Percentiles rank a stretch among this genome's conserved stretches.
These are phyloP conservation scores for Macaria notata DNA, from an alignment of 2,888 invertebrate genomes.

Conservation along the genomic window DNA sequence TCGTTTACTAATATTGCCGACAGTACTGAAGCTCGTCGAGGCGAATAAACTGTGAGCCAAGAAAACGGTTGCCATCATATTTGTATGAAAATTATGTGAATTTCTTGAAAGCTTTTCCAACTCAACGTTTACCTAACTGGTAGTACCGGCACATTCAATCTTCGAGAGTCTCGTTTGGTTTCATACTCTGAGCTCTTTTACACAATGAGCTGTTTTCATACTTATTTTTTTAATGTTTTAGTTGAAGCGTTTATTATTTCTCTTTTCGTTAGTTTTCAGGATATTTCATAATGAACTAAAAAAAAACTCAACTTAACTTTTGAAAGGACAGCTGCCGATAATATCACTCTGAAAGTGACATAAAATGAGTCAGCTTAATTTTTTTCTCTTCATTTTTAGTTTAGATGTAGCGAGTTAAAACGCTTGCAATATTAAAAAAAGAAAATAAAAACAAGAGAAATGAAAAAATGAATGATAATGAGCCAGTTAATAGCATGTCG, in stretches of 20 bases:
- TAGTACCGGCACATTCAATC: constrained; percentile 27
- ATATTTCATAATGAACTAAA: too few relatives aligned
- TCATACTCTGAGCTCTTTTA: constrained; percentile 12
- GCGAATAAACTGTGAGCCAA: constrained; percentile 45
- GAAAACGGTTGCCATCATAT: constrained; percentile 49
- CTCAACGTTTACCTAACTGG: constrained; percentile 37
- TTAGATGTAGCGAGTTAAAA: neutral
- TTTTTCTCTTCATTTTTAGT: neutral
- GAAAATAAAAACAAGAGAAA: neutral
- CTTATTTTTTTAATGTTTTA: too few relatives aligned
- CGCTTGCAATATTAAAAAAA: neutral
- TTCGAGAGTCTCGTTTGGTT: constrained; percentile 28
- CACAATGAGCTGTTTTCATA: too few relatives aligned
- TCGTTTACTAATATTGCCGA: constrained; percentile 26
- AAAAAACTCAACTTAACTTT: neutral
- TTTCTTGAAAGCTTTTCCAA: constrained; percentile 45
- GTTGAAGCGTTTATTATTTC: too few relatives aligned
- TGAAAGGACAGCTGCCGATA: constrained; percentile 6
- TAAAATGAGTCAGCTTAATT: constrained; percentile 1
- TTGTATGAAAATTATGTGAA: constrained; percentile 49
- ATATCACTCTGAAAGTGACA: neutral
- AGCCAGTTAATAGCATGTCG: constrained; percentile 1
- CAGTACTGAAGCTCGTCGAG: constrained; percentile 49
- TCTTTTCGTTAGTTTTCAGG: too few relatives aligned
- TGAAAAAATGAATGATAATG: neutral